Conservation (phyloP, 2,888 invertebrate genomes). For the Bruchidius siliquastri region DNA sequence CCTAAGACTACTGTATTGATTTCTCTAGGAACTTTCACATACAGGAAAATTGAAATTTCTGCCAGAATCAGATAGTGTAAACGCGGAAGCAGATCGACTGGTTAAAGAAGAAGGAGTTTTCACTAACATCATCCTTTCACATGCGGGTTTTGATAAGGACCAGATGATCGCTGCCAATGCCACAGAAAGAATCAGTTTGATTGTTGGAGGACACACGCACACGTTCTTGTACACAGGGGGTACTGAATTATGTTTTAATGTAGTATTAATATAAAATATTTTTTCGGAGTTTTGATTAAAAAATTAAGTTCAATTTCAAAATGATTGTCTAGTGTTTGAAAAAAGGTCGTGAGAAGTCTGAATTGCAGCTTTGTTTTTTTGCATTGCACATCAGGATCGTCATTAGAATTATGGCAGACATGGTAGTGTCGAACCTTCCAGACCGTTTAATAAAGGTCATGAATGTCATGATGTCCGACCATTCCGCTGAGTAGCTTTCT, state of each 20-base stretch:
- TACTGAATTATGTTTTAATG: conserved; percentile 10
- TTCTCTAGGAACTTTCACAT: conserved; percentile 57
- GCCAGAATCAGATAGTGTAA: conserved; percentile 63
- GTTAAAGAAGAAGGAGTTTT: conserved; percentile 59
- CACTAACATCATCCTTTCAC: conserved; percentile 77
- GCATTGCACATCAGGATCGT: too few species aligned
- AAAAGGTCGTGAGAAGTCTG: too few species aligned
- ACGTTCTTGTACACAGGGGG: conserved; percentile 67
- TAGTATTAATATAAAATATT: too few species aligned
- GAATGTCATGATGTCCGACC: too few species aligned
- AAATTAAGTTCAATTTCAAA: too few species aligned
- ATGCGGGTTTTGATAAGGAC: conserved; percentile 71
- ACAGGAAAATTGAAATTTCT: conserved; percentile 64
- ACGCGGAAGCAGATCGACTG: conserved; percentile 62
- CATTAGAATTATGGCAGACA: too few species aligned
- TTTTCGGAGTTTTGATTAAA: too few species aligned
- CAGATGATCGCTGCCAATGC: conserved; percentile 60
- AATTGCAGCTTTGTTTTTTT: too few species aligned
- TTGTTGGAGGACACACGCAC: conserved; percentile 85
- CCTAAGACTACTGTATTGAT: background rate
- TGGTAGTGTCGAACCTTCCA: too few species aligned
- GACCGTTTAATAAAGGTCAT: too few species aligned
- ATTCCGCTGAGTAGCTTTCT: too few species aligned
- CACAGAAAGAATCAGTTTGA: conserved; percentile 68
- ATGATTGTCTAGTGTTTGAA: too few species aligned